A percentile compares a stretch with the other conserved stretches of the same genome.
phyloP scores from a whole-genome alignment of 2,888 invertebrate genomes.

The Lypha dubia region DNA sequence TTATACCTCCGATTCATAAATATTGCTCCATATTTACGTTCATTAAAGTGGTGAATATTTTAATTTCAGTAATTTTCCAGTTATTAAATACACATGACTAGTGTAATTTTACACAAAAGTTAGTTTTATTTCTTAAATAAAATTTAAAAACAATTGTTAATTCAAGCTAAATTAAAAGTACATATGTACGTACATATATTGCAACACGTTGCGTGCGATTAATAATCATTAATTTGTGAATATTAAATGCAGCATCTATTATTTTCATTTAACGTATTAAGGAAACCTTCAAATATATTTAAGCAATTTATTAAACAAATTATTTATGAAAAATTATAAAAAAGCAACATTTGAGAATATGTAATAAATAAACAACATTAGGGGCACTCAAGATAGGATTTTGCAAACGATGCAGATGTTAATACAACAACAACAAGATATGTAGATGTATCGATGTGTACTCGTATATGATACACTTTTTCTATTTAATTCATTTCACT shows the following conservation, averaged over 20 bases:
- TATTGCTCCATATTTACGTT: no score
- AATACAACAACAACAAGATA: no score
- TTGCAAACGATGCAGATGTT: not conserved
- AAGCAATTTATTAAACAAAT: constrained; percentile 13
- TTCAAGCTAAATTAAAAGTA: not conserved
- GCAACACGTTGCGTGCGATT: constrained; percentile 34
- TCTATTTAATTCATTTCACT: no score
- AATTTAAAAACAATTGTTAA: not conserved
- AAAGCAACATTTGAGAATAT: not conserved
- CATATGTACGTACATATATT: no score
- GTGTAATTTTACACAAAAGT: not conserved
- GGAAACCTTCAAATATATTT: constrained; percentile 38
- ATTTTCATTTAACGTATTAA: not conserved
- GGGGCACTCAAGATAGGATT: not conserved
- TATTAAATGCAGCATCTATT: constrained; percentile 4
- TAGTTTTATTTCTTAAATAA: not conserved
- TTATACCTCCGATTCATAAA: no score
- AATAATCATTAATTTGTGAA: constrained; percentile 12
- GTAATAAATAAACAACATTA: not conserved
- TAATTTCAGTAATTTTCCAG: no score
- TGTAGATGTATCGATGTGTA: no score
- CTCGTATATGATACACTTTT: no score
- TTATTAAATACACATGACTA: not conserved
- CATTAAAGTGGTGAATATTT: no score
- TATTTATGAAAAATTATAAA: not conserved